phyloP scores from a whole-genome alignment of 1,140 invertebrate genomes.

The Diabrotica undecimpunctata region DNA sequence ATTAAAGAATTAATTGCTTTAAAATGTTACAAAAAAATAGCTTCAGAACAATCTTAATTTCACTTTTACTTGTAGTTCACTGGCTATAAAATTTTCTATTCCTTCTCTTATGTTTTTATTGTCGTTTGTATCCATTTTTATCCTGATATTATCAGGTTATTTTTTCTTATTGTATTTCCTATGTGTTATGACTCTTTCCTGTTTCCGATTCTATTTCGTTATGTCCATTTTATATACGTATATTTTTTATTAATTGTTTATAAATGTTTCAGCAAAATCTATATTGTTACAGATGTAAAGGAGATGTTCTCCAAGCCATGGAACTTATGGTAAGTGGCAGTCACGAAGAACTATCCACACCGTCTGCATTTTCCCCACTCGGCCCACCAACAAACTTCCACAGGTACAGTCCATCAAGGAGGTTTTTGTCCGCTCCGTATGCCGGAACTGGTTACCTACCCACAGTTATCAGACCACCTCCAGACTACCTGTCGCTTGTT shows the following conservation, averaged over 20 bases:
- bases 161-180: no score
- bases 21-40: no score
- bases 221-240: background rate
- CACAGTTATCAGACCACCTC: constrained; percentile 66
- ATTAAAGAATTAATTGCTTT: no score
- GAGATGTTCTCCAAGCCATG: constrained; percentile 87
- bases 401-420: constrained; percentile 56
- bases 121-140: no score
- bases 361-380: constrained; percentile 72
- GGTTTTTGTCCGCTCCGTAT: constrained; percentile 75
- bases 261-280: no score
- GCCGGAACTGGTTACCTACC: constrained; percentile 76
- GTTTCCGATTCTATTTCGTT: background rate
- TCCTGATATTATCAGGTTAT: no score
- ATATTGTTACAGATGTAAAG: constrained; percentile 51
- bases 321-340: constrained; percentile 76
- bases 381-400: constrained; percentile 58
- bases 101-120: no score
- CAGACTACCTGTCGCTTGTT: constrained; percentile 42
- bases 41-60: no score
- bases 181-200: no score
- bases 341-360: constrained; percentile 46
- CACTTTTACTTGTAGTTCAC: no score
- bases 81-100: no score
- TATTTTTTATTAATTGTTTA: no score